A percentile compares a stretch with the other conserved stretches of the same genome.
phyloP scores from a whole-genome alignment of 2,888 invertebrate species.

The Brenthis daphne region DNA sequence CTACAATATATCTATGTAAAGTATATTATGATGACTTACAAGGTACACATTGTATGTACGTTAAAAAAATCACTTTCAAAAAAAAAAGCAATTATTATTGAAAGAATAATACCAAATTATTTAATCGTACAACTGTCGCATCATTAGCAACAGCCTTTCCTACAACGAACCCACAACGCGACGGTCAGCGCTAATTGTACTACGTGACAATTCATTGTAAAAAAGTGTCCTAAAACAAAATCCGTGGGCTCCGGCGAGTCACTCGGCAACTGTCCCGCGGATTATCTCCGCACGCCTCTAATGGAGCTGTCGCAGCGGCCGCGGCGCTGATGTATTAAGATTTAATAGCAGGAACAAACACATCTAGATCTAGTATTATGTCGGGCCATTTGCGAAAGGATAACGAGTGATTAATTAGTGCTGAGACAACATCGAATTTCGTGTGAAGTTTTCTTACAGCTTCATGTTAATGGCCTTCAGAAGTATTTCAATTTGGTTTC shows the following conservation, averaged over 20 bases:
- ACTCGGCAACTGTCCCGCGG: neutral
- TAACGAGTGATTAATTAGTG: neutral
- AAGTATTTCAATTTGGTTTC: too few species aligned
- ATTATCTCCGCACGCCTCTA: conserved; percentile 11
- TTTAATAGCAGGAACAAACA: neutral
- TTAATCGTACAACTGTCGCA: too few species aligned
- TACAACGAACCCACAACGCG: neutral
- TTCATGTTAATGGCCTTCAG: too few species aligned
- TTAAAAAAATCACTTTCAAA: too few species aligned
- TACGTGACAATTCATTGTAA: conserved; percentile 5
- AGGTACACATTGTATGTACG: too few species aligned
- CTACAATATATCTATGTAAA: too few species aligned
- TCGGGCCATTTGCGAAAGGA: neutral
- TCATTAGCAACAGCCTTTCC: too few species aligned
- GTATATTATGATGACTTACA: too few species aligned
- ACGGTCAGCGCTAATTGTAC: neutral
- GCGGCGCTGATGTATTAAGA: conserved; percentile 5
- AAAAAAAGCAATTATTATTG: too few species aligned
- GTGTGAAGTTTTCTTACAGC: too few species aligned
- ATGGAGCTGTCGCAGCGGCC: conserved; percentile 17
- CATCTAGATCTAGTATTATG: neutral
- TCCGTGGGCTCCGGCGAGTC: neutral
- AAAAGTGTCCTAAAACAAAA: conserved; percentile 6
- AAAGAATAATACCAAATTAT: too few species aligned
- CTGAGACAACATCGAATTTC: neutral